Evolutionary conservation across 1,140 invertebrate genomes (phyloP), one percentile per base, ranked within the genome.

Genomic region (Sycophaga agraensis): DNA sequence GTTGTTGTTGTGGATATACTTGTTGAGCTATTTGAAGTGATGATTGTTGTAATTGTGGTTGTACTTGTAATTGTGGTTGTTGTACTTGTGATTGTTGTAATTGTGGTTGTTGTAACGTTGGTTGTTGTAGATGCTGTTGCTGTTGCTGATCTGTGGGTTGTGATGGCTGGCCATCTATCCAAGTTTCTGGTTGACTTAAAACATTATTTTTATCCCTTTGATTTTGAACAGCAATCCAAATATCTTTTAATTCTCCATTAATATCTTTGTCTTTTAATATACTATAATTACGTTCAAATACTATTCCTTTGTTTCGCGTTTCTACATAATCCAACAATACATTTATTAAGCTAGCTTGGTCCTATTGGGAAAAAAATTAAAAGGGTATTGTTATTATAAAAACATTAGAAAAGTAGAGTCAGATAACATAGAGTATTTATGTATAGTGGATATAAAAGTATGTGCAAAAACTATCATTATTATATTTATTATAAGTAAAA

Each of bases 241-340:
- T 84, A 70, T 89, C 87, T 72, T 89, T 89, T 22, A 89, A 72
- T 72, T 89, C 88, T 0, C 88, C 87, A 0, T 85, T 86, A 51
- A 89, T 82, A 73, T 89, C 87, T 17, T 86, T 78, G 71, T 89
- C 87, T 67, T 86, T 87, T 31, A 89, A 65, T 66, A 89, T 85
- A 16, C 83, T 75, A 34, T 87, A 87, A 55, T 81, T 81, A 68
- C 82, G 79, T 45, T 79, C 79, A 60, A 88, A 81, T 58, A 81
- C 70, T 28, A 88, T 72, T 1, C 85, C 86, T 26, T 84, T 80
- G 67, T 89, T 89, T 84, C 87, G 87, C 26, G 84, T 83, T 72
- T 89, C 87, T 19, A 89, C 85, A 78, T 88, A 89, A 70, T 89
- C 86, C 69, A 88, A 83, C 55, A 89, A 80, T 12, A 87, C 75